Percentiles rank a stretch among this genome's conserved stretches.
These are phyloP conservation scores for Rhinichthys osculus DNA, from an alignment of 2,797 vertebrate species.

Conservation along the genomic window DNA sequence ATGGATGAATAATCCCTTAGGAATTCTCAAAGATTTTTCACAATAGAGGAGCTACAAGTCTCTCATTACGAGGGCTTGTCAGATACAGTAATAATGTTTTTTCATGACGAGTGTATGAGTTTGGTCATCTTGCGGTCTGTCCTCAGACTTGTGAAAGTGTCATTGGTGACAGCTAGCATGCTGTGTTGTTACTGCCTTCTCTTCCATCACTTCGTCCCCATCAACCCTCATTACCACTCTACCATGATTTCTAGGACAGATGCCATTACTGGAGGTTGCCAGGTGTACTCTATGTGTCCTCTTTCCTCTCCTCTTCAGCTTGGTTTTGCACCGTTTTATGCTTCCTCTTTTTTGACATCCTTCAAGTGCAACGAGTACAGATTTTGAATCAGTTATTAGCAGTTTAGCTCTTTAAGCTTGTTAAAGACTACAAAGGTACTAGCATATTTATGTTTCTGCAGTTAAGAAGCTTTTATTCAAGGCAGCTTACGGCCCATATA, in stretches of 20 bases:
- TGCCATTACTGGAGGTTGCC: constrained; percentile 21
- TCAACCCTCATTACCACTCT: constrained; percentile 42
- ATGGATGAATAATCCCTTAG: neutral
- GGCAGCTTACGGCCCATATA: neutral
- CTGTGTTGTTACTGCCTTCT: constrained; percentile 36
- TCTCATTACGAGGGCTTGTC: neutral
- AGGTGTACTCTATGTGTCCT: constrained; percentile 12
- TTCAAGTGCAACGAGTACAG: neutral
- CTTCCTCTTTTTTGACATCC: constrained; percentile 28
- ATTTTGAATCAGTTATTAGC: constrained; percentile 10
- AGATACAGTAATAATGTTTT: neutral
- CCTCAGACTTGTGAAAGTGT: constrained; percentile 17
- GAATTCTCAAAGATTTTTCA: neutral
- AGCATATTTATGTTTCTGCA: constrained; percentile 11
- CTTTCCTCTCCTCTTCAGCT: constrained; percentile 1
- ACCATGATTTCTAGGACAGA: constrained; percentile 31
- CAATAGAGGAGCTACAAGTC: neutral
- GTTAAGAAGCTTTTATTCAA: constrained; percentile 38
- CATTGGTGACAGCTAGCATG: neutral
- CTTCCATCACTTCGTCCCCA: constrained; percentile 53
- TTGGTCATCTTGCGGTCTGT: constrained; percentile 22
- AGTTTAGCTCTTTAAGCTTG: constrained; percentile 35
- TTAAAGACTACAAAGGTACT: constrained; percentile 13
- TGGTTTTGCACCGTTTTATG: neutral
- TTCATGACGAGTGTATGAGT: constrained; percentile 25